Evolutionary conservation across 2,888 invertebrate species (phyloP), one percentile per base, ranked within the genome.

Genomic region (Parelbella ahira): DNA sequence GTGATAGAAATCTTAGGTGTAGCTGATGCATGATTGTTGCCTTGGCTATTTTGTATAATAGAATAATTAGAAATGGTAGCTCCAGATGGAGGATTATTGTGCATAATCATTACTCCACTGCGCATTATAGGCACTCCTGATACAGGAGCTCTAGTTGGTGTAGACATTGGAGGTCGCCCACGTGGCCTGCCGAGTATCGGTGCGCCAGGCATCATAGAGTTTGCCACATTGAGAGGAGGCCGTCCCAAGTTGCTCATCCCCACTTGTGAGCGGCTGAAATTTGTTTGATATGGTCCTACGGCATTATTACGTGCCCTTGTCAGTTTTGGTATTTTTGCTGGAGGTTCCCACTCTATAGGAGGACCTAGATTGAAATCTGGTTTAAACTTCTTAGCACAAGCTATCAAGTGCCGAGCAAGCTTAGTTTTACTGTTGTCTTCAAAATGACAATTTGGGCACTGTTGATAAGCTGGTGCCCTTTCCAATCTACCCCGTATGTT

Each of bases 351-450:
- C 64, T 97, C 97, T 1, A 93, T 81, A 1, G 97, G 96, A 1
- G 97, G 97, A 50, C 93, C 93, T 52, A 95, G 84, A 77, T 98
- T 98, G 47, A 93, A 89, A 59, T 97, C 96, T 0, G 97, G 94
- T 73, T 95, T 93, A 80, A 96, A 97, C 71, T 96, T 95, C 74
- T 97, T 96, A 45, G 93, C 91, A 78, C 98, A 98, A 4, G 96
- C 94, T 38, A 95, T 91, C 57, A 94, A 90, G 88, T 98, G 98
- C 37, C 97, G 90, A 0, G 94, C 95, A 57, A 97, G 83, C 79
- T 97, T 97, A 25, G 95, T 95, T 84, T 97, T 97, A 54, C 96
- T 95, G 68, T 97, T 97, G 63, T 97, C 96, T 75, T 98, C 98
- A 71, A 97, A 97, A 10, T 96, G 95, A 84, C 98, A 98, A 69